Base-by-base conservation (phyloP, 2,888 invertebrate species). In the Dendrolimus houi region DNA sequence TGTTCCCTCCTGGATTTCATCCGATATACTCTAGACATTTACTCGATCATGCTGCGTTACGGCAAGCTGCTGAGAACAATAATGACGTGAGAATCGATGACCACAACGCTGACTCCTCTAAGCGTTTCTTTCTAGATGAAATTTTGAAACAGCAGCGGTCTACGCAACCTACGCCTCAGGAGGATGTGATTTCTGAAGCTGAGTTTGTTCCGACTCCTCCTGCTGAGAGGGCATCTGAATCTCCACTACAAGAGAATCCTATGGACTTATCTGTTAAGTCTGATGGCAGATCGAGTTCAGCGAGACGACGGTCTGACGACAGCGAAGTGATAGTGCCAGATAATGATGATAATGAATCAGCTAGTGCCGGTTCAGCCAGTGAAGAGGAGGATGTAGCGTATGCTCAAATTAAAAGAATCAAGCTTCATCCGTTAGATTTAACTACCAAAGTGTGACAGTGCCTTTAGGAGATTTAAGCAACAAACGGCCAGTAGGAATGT, bases 241-340 rank as follows among this genome's bases (percentile, higher is more conserved):
- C 93, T 9, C 93, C 87, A 0, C 64, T 92, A 0, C 95, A 96
- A 74, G 95, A 96, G 64, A 94, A 94, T 73, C 96, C 96, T 1
- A 96, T 96, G 78, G 96, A 96, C 75, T 82, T 96, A 63, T 96
- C 96, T 52, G 94, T 96, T 86, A 95, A 94, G 71, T 92, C 93
- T 0, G 92, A 92, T 29, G 94, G 94, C 54, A 87, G 93, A 59
- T 89, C 87, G 40, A 90, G 90, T 67, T 87, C 92, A 0, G 89
- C 88, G 56, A 76, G 91, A 59, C 81, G 89, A 67, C 77, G 86
- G 64, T 89, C 90, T 0, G 87, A 87, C 57, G 89, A 88, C 65
- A 92, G 92, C 65, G 92, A 92, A 64, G 85, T 83, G 8, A 82
- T 87, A 59, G 72, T 81, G 7, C 85, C 80, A 1, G 90, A 90